Evolutionary conservation across 2,797 vertebrate genomes (phyloP), one percentile per base, ranked within the genome.

Genomic region (Mus spretus): DNA sequence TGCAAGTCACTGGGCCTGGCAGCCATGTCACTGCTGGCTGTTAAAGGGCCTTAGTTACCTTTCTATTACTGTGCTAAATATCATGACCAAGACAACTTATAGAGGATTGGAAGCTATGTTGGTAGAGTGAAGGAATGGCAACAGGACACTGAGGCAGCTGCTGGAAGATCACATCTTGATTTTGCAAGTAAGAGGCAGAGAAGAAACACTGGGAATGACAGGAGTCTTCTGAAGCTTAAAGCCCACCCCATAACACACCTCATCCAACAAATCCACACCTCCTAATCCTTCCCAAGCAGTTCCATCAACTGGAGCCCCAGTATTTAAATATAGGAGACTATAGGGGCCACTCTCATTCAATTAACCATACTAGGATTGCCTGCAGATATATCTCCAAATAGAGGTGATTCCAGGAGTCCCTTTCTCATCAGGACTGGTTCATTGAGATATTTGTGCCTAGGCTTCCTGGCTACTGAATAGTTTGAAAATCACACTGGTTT

Each of bases 341-440:
- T 7, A 0, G 26, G 24, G 24, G 14, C 44, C 75, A 78, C 28
- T 78, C 26, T 78, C 13, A 28, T 50, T 78, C 75, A 28, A 47
- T 28, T 40, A 44, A 78, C 40, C 12, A 77, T 26, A 77, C 75
- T 50, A 37, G 90, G 50, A 10, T 0, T 53, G 26, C n/a, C 15
- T n/a, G 17, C 44, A 77, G 31, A 57, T 15, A 1, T 70, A n/a
- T 70, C 75, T n/a, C n/a, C n/a, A n/a, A 24, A 88, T 59, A 80
- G 6, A 53, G 20, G 7, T 59, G 10, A 19, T 17, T 65, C 19
- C 75, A 50, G 57, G 3, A 4, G 72, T 55, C 47, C 50, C 15
- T 57, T 3, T 50, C 82, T 50, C 72, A 1, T 0, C 0, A 1
- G 37, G 63, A 20, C 78, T 65, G 3, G 10, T 61, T 4, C 0